Evolutionary conservation across 2,888 invertebrate species (phyloP).

Genomic region (Lasioglossum lativentre): DNA sequence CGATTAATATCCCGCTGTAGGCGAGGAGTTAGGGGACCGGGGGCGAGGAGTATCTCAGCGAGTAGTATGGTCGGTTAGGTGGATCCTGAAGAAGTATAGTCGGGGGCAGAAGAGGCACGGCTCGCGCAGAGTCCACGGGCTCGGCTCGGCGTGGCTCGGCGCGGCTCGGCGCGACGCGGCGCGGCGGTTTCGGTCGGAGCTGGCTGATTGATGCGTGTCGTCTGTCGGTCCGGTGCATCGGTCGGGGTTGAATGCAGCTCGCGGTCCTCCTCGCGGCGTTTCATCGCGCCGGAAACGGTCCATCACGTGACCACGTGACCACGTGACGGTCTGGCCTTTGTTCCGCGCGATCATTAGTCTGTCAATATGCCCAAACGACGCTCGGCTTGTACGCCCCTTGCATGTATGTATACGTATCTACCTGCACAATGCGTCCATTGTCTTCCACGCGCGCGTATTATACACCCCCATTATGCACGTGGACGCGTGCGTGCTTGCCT

Average conservation of each 20-base stretch:
- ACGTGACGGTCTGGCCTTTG: constrained; percentile 84
- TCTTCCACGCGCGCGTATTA: constrained; percentile 82
- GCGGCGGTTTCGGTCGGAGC: constrained; percentile 46
- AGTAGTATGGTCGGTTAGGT: neutral
- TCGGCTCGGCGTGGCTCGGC: neutral
- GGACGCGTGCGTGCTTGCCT: constrained; percentile 79
- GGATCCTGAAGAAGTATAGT: constrained; percentile 49
- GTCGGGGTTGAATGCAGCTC: constrained; percentile 74
- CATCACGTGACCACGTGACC: constrained; percentile 84
- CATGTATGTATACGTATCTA: constrained; percentile 76
- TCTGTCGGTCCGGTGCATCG: constrained; percentile 63
- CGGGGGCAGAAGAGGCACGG: constrained; percentile 41
- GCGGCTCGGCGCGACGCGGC: no score
- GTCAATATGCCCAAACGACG: constrained; percentile 84
- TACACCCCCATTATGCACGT: constrained; percentile 83
- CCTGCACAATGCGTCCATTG: constrained; percentile 84
- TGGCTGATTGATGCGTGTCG: constrained; percentile 81
- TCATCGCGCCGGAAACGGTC: constrained; percentile 82
- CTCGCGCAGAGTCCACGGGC: constrained; percentile 37
- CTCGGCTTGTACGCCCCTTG: constrained; percentile 75
- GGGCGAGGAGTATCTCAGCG: neutral
- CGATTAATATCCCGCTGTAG: constrained; percentile 20
- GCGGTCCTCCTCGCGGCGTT: constrained; percentile 75
- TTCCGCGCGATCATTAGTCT: constrained; percentile 85
- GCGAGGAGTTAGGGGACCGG: neutral